Base-by-base conservation (phyloP, 2,113 vertebrate species). In the Gambusia holbrooki region DNA sequence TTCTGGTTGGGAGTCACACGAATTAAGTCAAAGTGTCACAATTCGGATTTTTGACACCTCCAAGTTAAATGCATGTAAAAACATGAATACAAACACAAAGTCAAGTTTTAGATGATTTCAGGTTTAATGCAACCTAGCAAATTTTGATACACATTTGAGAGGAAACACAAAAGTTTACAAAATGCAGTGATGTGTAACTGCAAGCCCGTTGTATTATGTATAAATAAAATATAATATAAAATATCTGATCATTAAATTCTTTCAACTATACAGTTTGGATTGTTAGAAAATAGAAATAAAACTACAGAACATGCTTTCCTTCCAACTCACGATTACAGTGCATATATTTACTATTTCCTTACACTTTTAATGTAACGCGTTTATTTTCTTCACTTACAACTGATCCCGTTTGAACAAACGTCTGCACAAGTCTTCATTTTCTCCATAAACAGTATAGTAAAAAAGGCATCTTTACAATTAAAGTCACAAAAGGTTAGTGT, bases 401-500 rank as follows among this genome's bases (percentile, higher is more conserved):
- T 72, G 71, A 75, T 68, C 61, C 69, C 30, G 45, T 80, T 17
- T 37, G 28, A 77, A 74, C 45, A 74, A 32, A 40, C 61, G 73
- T 40, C 30, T 71, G 32, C 32, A 82, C 69, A 33, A 58, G 67
- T 86, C 77, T 83, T 80, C 37, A 85, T 88, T 76, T 77, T 45
- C 69, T 85, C 61, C 65, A 74, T 64, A 77, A 80, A 84, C 71
- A 64, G 76, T 5, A 30, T 51, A 84, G 76, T 78, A 87, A 74
- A 83, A 82, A 87, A 89, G 74, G 79, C 84, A 79, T 89, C 79
- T 90, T 89, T 85, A 91, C 83, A 90, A 77, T 84, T 66, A 35
- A 81, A 84, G 80, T 65, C 28, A 35, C 40, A 37, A 45, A 63
- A 88, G 8, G 12, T 79, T 67, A 81, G 73, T 73, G 82, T 88